Evolutionary conservation across 2,113 vertebrate species (phyloP).

Genomic region (Hemicordylus capensis): DNA sequence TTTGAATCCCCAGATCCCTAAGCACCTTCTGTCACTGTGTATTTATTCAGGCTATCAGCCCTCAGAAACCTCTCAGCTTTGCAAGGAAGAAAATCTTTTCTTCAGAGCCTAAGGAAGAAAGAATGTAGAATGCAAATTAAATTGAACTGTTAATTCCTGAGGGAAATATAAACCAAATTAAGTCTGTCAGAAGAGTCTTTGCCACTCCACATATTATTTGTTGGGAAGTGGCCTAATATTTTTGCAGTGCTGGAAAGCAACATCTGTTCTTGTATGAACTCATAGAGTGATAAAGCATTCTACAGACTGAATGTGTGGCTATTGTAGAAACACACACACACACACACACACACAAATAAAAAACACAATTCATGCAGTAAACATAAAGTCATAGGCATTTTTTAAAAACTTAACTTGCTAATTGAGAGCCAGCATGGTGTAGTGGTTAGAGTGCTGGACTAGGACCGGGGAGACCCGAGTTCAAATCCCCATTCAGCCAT

Average conservation of each 20-base stretch:
- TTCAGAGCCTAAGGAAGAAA: not conserved
- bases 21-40: not conserved
- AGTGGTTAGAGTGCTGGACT: no score
- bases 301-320: not conserved
- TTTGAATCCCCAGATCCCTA: not conserved
- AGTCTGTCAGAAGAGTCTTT: not conserved
- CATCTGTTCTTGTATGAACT: not conserved
- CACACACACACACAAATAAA: no score
- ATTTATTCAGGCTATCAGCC: conserved; percentile 30
- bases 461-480: no score
- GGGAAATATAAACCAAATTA: conserved; percentile 39
- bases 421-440: no score
- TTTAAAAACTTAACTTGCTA: not conserved
- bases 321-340: not conserved
- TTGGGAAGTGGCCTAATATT: not conserved
- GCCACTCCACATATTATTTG: not conserved
- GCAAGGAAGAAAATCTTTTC: not conserved
- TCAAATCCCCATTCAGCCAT: no score
- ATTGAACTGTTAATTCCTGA: conserved; percentile 37
- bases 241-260: not conserved
- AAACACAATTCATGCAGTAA: not conserved
- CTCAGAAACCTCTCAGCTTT: not conserved
- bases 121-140: conserved; percentile 28
- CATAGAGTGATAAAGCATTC: not conserved
- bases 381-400: rapidly evolving